phyloP scores from a whole-genome alignment of 1,140 invertebrate species.

The Danaus melanippus region DNA sequence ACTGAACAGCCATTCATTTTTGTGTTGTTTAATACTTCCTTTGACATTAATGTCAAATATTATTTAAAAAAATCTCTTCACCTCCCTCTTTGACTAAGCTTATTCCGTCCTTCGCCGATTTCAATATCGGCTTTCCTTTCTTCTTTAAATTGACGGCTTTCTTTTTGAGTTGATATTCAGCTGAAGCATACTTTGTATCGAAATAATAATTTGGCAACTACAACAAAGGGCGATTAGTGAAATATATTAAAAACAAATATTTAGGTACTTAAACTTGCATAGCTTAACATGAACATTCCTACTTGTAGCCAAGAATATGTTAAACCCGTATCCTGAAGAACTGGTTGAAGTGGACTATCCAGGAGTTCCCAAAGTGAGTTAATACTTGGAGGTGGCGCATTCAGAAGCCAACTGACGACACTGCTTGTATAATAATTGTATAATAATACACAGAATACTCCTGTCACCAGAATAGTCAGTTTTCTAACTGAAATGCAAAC shows the following conservation, averaged over 20 bases:
- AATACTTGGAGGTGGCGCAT: conserved; percentile 44
- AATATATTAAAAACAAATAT: no score
- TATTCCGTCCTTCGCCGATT: conserved; percentile 38
- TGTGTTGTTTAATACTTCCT: no score
- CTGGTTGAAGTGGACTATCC: conserved; percentile 39
- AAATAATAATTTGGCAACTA: conserved; percentile 45
- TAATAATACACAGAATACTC: conserved; percentile 43
- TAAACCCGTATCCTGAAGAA: conserved; percentile 55
- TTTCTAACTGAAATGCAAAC: conserved; percentile 33
- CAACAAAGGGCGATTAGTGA: conserved; percentile 6
- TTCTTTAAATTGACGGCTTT: conserved; percentile 52
- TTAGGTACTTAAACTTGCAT: not conserved
- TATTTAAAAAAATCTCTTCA: conserved; percentile 9
- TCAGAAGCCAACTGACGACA: conserved; percentile 61
- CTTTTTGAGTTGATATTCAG: conserved; percentile 47
- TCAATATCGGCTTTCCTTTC: conserved; percentile 33
- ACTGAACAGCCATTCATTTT: no score
- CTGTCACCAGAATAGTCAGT: conserved; percentile 44
- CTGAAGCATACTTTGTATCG: conserved; percentile 34
- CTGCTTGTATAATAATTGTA: conserved; percentile 68
- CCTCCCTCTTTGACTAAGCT: conserved; percentile 53
- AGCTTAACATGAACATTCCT: conserved; percentile 2
- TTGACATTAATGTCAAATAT: no score
- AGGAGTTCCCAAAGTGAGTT: conserved; percentile 43
- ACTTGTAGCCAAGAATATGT: conserved; percentile 48